These are phyloP conservation scores for Tachysurus vachellii DNA, from an alignment of 2,113 vertebrate species.

Conservation along the genomic window DNA sequence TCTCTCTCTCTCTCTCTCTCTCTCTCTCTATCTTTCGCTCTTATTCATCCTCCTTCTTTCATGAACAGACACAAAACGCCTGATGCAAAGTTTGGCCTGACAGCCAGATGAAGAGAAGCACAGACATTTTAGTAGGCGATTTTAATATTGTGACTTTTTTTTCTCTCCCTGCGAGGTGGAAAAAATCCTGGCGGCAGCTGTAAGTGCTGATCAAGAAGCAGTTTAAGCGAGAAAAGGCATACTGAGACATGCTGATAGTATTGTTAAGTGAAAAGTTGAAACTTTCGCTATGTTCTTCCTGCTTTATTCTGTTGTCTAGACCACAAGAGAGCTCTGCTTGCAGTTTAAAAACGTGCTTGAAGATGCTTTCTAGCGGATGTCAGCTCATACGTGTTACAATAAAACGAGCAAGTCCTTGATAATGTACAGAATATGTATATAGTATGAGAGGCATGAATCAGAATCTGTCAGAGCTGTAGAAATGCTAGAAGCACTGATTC, in stretches of 20 bases:
- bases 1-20: not conserved
- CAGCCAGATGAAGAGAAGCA: conserved; percentile 35
- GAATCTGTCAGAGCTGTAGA: not conserved
- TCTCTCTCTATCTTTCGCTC: conserved; percentile 21
- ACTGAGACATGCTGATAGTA: conserved; percentile 30
- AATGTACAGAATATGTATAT: not conserved
- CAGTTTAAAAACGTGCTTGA: not conserved
- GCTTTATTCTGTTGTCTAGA: not conserved
- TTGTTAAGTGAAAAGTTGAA: conserved; percentile 32
- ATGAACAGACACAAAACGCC: conserved; percentile 40
- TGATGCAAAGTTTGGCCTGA: conserved; percentile 53
- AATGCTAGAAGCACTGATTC: not conserved
- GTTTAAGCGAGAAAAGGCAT: conserved; percentile 41
- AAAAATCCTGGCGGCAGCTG: conserved; percentile 47
- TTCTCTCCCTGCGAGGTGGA: conserved; percentile 49
- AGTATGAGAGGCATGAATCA: conserved; percentile 2
- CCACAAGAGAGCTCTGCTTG: conserved; percentile 15
- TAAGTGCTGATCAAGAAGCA: conserved; percentile 55
- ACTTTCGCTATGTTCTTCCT: not conserved
- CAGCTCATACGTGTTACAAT: not conserved
- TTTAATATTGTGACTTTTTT: conserved; percentile 40
- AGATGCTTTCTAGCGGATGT: conserved; percentile 26
- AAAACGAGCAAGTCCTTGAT: not conserved
- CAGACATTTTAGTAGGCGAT: conserved; percentile 35
- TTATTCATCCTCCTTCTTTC: conserved; percentile 44